Base-by-base conservation (phyloP, 2,888 invertebrate genomes). In the Candidula unifasciata region DNA sequence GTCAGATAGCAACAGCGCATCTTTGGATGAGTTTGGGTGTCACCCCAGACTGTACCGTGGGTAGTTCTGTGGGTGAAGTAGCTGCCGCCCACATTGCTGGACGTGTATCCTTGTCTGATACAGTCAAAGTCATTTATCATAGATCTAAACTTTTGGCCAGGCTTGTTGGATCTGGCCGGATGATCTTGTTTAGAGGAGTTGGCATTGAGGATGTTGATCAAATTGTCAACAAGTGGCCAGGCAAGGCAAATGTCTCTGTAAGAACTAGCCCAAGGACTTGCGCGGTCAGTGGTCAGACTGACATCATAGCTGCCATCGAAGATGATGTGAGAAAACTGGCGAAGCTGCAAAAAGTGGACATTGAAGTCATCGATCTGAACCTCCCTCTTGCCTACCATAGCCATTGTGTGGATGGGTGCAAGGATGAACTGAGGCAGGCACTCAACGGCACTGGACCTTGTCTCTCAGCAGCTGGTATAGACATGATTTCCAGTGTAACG, bases 61-160 rank as follows among this genome's bases (percentile, higher is more conserved):
- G 91, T 16, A 90, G 90, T 83, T 91, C 91, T 16, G 90, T 90
- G 3, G 91, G 91, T 6, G 91, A 91, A 71, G 90, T 91, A 6
- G 89, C 90, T 10, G 90, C 89, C 27, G 89, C 90, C 0, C 88
- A 87, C 71, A 76, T 86, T 66, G 81, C 88, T 8, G 88, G 88
- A 8, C 76, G 84, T 30, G 64, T 89, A n/a, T 80, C 87, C 66
- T 82, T 90, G 37, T 77, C 87, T 44, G 85, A 88, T 27, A 90
- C 90, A 16, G 90, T 90, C 18, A 87, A 78, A 27, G 87, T 91
- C 33, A 90, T 91, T 10, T 91, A 89, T 78, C 85, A 87, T 13
- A 44, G 44, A 44, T 10, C 44, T 6, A 44, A 13, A 44, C 44
- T 87, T 27, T 84, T 90, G 60, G 79, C 87, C 3, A 80, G 87